Base-by-base conservation (phyloP, 2,888 invertebrate species). In the Callyntrura guangdongensis region DNA sequence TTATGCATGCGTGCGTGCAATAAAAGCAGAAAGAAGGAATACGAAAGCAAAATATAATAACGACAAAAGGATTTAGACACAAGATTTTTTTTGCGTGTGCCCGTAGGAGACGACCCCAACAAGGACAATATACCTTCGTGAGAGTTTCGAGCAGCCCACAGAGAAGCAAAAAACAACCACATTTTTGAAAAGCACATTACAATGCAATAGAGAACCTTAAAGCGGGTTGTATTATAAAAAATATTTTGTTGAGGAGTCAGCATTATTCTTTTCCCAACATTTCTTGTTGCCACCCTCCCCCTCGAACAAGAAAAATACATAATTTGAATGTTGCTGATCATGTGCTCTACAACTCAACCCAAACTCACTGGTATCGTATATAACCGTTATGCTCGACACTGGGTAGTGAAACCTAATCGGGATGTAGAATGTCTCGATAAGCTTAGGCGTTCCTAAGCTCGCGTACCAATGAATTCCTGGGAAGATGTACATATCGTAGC, bases 121-220 rank as follows among this genome's bases (percentile, higher is more conserved):
- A 36, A 53, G 4, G 1, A n/a, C 53, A 53, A 53, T 53, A n/a
- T 14, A 6, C 53, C n/a, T 9, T 11, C 53, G n/a, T n/a, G n/a
- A 53, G 53, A 53, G 53, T 53, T 53, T n/a, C 2, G 36, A 36
- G 2, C 81, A 27, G 17, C 53, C 56, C 36, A 36, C 3, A 36
- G 36, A 36, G 69, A 84, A 49, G n/a, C n/a, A 84, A 22, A 61
- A 61, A 61, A 20, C 25, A 69, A 56, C 53, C 53, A 79, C 20
- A 79, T 8, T 72, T 85, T 59, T 85, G 72, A 85, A 53, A 86
- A 12, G 47, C 22, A 77, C 45, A 59, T 85, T 72, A 74, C 74
- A 25, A 74, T 84, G 72, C 72, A 85, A 72, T 56, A 84, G 67
- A 25, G n/a, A 56, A 74, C 8, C 6, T 22, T 64, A 17, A 27